Evolutionary conservation across 2,113 vertebrate genomes (phyloP).

Genomic region (Corvus moneduloides): DNA sequence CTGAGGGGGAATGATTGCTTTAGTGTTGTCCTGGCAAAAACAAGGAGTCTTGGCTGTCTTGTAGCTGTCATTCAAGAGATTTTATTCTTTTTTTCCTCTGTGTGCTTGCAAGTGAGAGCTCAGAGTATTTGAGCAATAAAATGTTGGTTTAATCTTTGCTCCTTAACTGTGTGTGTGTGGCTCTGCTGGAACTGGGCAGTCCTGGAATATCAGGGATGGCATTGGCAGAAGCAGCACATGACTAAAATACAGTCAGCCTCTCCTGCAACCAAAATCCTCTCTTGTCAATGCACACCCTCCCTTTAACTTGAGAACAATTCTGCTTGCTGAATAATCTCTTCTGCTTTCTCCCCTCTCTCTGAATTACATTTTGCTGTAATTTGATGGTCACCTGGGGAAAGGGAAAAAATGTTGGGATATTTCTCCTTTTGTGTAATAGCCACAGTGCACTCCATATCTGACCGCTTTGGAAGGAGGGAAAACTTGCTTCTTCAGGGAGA

Average conservation of each 20-base stretch:
- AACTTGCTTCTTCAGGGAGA: not conserved
- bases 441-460: not conserved
- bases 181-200: not conserved
- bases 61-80: not conserved
- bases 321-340: not conserved
- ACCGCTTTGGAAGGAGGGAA: not conserved
- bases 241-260: not conserved
- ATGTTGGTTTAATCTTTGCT: not conserved
- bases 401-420: not conserved
- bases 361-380: not conserved
- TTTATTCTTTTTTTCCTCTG: not conserved
- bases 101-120: not conserved
- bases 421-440: not conserved
- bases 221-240: not conserved
- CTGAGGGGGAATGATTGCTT: not conserved
- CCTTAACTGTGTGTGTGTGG: not conserved
- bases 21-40: not conserved
- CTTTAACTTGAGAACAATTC: not conserved
- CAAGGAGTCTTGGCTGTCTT: not conserved
- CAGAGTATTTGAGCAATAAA: not conserved
- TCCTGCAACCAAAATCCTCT: not conserved
- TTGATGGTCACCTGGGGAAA: not conserved
- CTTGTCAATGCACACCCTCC: fast-evolving
- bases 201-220: not conserved
- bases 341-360: not conserved